Conservation (phyloP, 2,113 vertebrate genomes). For the Brachyhypopomus gauderio region DNA sequence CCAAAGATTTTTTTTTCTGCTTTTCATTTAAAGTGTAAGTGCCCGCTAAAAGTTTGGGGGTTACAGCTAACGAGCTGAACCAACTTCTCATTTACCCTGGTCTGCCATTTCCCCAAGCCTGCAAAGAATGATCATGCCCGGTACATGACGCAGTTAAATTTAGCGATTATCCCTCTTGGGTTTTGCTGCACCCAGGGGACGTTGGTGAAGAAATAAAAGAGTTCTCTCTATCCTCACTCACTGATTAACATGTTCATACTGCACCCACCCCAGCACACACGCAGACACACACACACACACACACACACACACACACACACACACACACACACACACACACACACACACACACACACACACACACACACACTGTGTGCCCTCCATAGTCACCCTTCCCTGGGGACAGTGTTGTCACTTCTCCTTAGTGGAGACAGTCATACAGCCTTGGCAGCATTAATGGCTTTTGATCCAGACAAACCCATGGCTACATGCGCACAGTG, state of each 20-base stretch:
- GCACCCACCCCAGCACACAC: not conserved
- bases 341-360: too few species aligned
- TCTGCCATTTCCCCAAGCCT: constrained; percentile 21
- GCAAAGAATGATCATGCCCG: not conserved
- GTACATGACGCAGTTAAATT: constrained; percentile 37
- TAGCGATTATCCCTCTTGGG: constrained; percentile 48
- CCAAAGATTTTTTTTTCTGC: not conserved
- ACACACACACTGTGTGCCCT: constrained; percentile 60
- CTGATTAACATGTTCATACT: constrained; percentile 21
- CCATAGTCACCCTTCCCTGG: constrained; percentile 71
- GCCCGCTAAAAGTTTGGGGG: constrained; percentile 36
- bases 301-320: not conserved
- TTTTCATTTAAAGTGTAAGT: constrained; percentile 17
- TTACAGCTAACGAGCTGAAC: constrained; percentile 49
- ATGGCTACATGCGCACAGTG: constrained; percentile 62
- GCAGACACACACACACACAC: not conserved
- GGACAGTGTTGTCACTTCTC: constrained; percentile 74
- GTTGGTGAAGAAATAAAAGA: constrained; percentile 5
- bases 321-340: not conserved
- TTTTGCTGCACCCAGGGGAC: constrained; percentile 19
- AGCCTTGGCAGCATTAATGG: constrained; percentile 68
- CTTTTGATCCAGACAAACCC: constrained; percentile 68
- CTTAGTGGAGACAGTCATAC: constrained; percentile 65
- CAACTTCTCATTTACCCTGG: constrained; percentile 43
- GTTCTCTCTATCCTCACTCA: constrained; percentile 42